Evolutionary conservation across 2,888 invertebrate species (phyloP).

Genomic region (Stratiomys singularior): DNA sequence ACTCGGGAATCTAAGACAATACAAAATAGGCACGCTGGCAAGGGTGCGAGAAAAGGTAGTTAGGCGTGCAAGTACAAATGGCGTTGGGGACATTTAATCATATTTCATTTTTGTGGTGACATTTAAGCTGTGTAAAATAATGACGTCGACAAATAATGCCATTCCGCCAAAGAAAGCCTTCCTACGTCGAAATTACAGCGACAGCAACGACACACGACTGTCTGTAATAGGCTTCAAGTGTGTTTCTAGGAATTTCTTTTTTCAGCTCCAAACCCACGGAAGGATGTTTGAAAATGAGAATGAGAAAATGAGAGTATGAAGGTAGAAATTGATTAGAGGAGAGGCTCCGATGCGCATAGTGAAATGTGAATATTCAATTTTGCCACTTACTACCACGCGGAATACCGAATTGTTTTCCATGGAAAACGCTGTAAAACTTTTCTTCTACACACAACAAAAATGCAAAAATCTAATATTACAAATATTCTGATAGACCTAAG

Average conservation of each 20-base stretch:
- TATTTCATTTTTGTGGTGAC: conserved; percentile 50
- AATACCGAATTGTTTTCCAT: too few relatives aligned
- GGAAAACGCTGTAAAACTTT: too few relatives aligned
- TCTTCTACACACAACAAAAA: too few relatives aligned
- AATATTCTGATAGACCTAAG: too few relatives aligned
- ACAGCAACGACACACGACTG: conserved; percentile 5
- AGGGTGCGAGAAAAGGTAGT: not conserved
- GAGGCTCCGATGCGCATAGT: too few relatives aligned
- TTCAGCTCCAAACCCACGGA: not conserved
- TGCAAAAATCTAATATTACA: too few relatives aligned
- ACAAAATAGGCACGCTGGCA: not conserved
- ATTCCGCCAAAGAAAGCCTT: conserved; percentile 46
- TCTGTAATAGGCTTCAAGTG: not conserved
- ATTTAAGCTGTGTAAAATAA: conserved; percentile 45
- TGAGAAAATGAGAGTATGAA: not conserved
- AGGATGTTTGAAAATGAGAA: not conserved
- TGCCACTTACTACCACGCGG: too few relatives aligned
- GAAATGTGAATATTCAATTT: too few relatives aligned
- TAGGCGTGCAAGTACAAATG: not conserved
- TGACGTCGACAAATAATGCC: conserved; percentile 45
- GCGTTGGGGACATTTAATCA: conserved; percentile 48
- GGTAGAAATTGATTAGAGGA: not conserved
- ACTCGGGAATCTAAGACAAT: conserved; percentile 20
- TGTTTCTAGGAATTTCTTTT: not conserved
- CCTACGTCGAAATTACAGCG: conserved; percentile 35